Evolutionary conservation across 1,140 invertebrate species (phyloP).

Genomic region (Leptoteleia sp.): DNA sequence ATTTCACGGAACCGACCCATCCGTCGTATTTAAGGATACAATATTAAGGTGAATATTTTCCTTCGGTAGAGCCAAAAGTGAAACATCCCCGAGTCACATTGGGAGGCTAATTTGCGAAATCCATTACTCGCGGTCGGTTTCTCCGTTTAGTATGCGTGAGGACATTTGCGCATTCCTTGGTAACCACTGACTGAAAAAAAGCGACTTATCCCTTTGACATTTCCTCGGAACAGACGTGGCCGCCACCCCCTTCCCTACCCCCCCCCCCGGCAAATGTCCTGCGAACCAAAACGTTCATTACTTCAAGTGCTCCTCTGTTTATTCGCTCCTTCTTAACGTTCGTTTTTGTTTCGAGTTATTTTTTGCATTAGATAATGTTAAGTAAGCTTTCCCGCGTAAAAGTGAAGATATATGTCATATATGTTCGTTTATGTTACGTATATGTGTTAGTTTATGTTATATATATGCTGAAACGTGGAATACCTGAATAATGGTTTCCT

Average conservation of each 20-base stretch:
- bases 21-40: too few species aligned
- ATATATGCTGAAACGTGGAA: too few species aligned
- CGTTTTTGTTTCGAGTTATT: too few species aligned
- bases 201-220: slow-evolving; percentile 46
- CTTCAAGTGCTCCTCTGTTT: slow-evolving; percentile 25
- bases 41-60: too few species aligned
- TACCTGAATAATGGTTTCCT: too few species aligned
- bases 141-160: slow-evolving; percentile 12
- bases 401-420: too few species aligned
- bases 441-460: too few species aligned
- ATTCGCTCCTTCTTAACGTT: too few species aligned
- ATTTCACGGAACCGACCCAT: too few species aligned
- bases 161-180: slow-evolving; percentile 46
- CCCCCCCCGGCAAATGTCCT: slow-evolving; percentile 41
- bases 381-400: too few species aligned
- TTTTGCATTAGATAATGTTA: too few species aligned
- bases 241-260: slow-evolving; percentile 29
- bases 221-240: slow-evolving; percentile 15
- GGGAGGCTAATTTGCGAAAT: slow-evolving; percentile 46
- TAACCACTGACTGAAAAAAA: slow-evolving; percentile 43
- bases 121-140: slow-evolving; percentile 31
- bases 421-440: too few species aligned
- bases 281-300: slow-evolving; percentile 47
- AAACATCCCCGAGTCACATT: slow-evolving; percentile 21
- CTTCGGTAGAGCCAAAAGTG: background rate